Conservation (phyloP, 2,888 invertebrate genomes). For the Amphimallon solstitiale region DNA sequence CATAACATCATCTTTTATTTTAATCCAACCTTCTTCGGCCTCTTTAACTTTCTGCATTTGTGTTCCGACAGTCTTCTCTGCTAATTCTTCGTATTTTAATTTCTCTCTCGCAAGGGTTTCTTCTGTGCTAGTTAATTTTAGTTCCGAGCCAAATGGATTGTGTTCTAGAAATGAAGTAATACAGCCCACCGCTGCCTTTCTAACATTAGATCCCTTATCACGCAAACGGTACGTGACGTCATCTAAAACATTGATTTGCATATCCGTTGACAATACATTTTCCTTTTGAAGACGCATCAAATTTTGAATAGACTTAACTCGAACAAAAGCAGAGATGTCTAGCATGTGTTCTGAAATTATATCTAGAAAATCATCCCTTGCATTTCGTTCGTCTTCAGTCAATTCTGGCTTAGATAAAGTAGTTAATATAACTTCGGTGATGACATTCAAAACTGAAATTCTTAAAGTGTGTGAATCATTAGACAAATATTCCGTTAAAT, state of each 20-base stretch:
- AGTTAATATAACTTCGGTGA: conserved; percentile 80
- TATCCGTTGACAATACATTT: conserved; percentile 79
- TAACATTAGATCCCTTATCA: conserved; percentile 85
- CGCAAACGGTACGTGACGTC: conserved; percentile 76
- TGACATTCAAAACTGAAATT: conserved; percentile 84
- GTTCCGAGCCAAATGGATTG: conserved; percentile 85
- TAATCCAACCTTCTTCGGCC: conserved; percentile 64
- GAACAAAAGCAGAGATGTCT: conserved; percentile 86
- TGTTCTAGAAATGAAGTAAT: conserved; percentile 81
- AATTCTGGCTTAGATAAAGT: conserved; percentile 80
- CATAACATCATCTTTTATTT: conserved; percentile 66
- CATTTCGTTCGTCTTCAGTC: conserved; percentile 72
- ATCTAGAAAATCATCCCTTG: conserved; percentile 65
- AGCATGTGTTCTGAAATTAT: conserved; percentile 83
- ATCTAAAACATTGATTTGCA: conserved; percentile 75
- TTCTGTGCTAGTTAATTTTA: conserved; percentile 64
- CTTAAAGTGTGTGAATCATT: conserved; percentile 73
- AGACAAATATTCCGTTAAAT: conserved; percentile 56
- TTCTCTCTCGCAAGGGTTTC: conserved; percentile 64
- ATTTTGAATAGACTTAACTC: conserved; percentile 85
- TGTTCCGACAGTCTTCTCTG: conserved; percentile 13
- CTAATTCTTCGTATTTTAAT: conserved; percentile 45
- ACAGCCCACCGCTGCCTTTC: conserved; percentile 85
- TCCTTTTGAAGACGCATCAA: conserved; percentile 84
- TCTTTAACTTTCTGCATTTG: conserved; percentile 54